Evolutionary conservation across 2,113 vertebrate species (phyloP).

Genomic region (Ictidomys tridecemlineatus): DNA sequence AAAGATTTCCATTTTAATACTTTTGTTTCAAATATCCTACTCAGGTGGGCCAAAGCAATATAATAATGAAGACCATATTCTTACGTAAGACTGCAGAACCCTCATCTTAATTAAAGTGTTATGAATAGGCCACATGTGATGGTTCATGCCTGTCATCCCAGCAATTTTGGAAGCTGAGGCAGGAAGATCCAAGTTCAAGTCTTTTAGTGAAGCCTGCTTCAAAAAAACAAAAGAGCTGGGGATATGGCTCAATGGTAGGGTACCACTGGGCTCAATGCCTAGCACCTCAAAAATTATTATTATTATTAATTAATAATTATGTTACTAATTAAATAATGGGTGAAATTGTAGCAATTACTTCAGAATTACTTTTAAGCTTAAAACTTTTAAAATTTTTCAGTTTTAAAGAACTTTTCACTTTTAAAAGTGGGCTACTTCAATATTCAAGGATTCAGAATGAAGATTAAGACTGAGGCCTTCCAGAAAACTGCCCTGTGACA

Average conservation of each 20-base stretch:
- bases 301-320: too few relatives aligned
- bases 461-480: neutral
- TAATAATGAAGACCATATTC: neutral
- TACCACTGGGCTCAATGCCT: too few relatives aligned
- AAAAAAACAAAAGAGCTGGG: too few relatives aligned
- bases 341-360: neutral
- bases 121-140: neutral
- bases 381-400: neutral
- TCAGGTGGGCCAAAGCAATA: neutral
- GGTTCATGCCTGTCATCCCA: too few relatives aligned
- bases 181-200: too few relatives aligned
- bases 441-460: slow-evolving; percentile 15
- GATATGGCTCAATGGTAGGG: too few relatives aligned
- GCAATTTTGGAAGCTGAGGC: too few relatives aligned
- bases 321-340: neutral
- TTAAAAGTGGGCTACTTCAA: neutral
- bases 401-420: neutral
- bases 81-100: neutral
- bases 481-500: neutral
- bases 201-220: too few relatives aligned
- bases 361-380: neutral
- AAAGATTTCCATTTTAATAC: neutral
- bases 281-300: too few relatives aligned
- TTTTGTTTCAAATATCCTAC: neutral
- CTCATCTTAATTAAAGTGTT: neutral